Evolutionary conservation across 2,888 invertebrate species (phyloP).

Genomic region (Cantharis lateralis): DNA sequence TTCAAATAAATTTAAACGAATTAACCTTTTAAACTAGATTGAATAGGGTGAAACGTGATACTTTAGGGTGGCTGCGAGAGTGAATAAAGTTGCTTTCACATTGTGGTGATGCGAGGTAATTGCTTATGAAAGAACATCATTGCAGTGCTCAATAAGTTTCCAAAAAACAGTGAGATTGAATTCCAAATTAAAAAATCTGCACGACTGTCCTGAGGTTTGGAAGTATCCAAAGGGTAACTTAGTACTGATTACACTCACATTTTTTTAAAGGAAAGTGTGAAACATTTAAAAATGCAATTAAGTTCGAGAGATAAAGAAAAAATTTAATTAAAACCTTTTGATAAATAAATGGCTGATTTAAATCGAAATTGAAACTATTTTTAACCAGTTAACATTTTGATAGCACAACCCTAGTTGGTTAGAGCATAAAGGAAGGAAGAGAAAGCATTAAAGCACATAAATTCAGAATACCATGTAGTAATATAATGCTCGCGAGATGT

Average conservation of each 20-base stretch:
- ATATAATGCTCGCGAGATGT: background rate
- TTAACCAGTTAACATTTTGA: slow-evolving; percentile 3
- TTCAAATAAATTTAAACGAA: background rate
- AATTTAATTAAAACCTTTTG: background rate
- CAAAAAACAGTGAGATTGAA: background rate
- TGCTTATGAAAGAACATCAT: background rate
- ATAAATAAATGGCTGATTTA: background rate
- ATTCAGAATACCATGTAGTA: background rate
- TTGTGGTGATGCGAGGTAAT: background rate
- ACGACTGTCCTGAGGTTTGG: background rate
- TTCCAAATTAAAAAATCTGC: background rate
- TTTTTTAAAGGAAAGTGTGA: background rate
- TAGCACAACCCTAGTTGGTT: background rate
- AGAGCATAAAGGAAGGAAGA: background rate
- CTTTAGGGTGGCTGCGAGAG: background rate
- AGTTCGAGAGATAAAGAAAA: background rate
- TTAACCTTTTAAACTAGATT: background rate
- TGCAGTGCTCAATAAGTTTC: background rate
- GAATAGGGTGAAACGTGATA: background rate
- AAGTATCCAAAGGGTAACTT: background rate
- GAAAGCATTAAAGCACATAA: background rate
- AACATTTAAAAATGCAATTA: background rate
- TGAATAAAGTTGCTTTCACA: background rate
- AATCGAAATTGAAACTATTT: background rate
- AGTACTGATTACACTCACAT: background rate